Base-by-base conservation (phyloP, 2,797 vertebrate species). In the Manis pentadactyla region DNA sequence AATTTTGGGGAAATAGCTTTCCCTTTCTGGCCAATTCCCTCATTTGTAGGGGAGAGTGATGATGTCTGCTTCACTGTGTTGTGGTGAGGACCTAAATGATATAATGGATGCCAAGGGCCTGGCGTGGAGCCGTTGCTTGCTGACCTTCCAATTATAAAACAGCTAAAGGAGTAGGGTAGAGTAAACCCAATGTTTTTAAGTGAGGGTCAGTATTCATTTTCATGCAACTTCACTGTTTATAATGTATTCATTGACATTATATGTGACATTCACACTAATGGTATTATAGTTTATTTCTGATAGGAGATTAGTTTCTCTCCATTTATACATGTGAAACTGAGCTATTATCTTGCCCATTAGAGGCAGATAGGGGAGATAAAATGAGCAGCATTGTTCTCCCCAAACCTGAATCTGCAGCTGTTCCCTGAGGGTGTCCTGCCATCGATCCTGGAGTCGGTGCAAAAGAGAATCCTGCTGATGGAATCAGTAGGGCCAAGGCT, bases 201-300 rank as follows among this genome's bases (percentile, higher is more conserved):
- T 93, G 57, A 61, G 5, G 19, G 46, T 88, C 55, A 19, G 21
- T 78, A 66, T 96, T 94, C 27, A 71, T 87, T 90, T 96, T 71
- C 34, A 63, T 63, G 49, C 18, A 82, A 25, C 34, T 55, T 18
- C 46, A 51, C 29, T 93, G 27, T 78, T n/a, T 64, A 9, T 31
- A 64, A 74, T 69, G 49, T 21, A 55, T 55, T 75, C 4, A 42
- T 4, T 55, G 29, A 53, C 42, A 34, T 15, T 55, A 4, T 63
- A 59, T 53, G 37, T 84, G 49, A 31, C 51, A 78, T 59, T 88
- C 23, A 46, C 75, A 29, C 31, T 59, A 64, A 79, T 34, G 12
- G 1, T 66, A 23, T 34, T 55, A 1, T 46, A 37, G 46, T 90
- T 87, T 83, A 31, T 51, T 71, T 71, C 49, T 59, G 31, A 64